phyloP scores from a whole-genome alignment of 2,888 invertebrate species.

The Eurois occulta region DNA sequence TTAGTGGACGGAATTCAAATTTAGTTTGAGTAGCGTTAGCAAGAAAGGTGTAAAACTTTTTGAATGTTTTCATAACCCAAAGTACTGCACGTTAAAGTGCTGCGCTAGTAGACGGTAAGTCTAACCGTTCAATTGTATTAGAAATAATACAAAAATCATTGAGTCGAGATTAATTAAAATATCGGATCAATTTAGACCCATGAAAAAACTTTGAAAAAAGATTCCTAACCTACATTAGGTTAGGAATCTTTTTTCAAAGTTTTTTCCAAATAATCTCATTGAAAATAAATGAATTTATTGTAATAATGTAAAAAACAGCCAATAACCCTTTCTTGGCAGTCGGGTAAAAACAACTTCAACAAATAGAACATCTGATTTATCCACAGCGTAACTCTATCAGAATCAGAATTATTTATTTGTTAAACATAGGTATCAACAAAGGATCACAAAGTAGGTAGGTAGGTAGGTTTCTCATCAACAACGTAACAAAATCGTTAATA shows the following conservation, averaged over 20 bases:
- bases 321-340: too few species aligned
- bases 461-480: constrained; percentile 41
- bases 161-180: not conserved
- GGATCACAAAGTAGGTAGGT: too few species aligned
- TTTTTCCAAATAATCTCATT: not conserved
- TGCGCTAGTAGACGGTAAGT: too few species aligned
- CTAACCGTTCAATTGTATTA: not conserved
- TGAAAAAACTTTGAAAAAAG: not conserved
- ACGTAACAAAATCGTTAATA: constrained; percentile 44
- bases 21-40: not conserved
- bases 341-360: too few species aligned
- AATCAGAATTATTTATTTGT: too few species aligned
- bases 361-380: too few species aligned
- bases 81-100: not conserved
- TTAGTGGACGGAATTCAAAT: not conserved
- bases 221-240: not conserved
- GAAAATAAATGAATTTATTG: not conserved
- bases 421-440: too few species aligned
- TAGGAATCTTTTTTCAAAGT: too few species aligned
- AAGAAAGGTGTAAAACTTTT: not conserved
- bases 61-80: not conserved
- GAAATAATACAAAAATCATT: not conserved
- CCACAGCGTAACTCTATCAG: not conserved
- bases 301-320: not conserved
- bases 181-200: not conserved